Conservation (phyloP, 2,888 invertebrate genomes). For the Pasiphila rectangulata region DNA sequence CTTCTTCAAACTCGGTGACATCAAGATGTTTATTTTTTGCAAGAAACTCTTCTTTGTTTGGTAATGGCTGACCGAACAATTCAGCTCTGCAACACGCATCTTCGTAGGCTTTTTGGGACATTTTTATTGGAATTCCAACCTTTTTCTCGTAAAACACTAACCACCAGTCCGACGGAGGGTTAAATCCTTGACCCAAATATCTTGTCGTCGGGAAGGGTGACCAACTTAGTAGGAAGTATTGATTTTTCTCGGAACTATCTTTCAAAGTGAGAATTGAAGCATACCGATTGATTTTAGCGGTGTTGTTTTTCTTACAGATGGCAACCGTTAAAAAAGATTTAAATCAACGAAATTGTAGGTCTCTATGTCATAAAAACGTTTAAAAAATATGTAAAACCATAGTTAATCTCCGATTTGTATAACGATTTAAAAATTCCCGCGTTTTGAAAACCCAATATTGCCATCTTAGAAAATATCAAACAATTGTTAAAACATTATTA, state of each 20-base stretch:
- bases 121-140: constrained; percentile 39
- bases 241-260: constrained; percentile 29
- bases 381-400: too few species aligned
- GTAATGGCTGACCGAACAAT: constrained; percentile 85
- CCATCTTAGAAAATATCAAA: too few species aligned
- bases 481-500: too few species aligned
- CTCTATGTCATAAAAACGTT: too few species aligned
- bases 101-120: constrained; percentile 86
- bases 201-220: constrained; percentile 18
- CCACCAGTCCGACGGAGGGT: constrained; percentile 21
- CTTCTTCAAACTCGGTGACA: constrained; percentile 78
- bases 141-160: constrained; percentile 9
- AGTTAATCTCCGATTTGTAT: too few species aligned
- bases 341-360: too few species aligned
- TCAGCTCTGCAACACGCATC: constrained; percentile 90
- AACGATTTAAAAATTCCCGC: too few species aligned
- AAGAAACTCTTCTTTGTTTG: constrained; percentile 84
- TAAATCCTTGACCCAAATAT: constrained; percentile 42
- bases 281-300: too few species aligned
- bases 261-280: too few species aligned
- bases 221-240: constrained; percentile 38
- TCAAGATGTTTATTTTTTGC: constrained; percentile 77
- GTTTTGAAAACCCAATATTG: too few species aligned
- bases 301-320: too few species aligned
- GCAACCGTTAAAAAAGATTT: too few species aligned